Evolutionary conservation across 2,888 invertebrate species (phyloP), one percentile per base, ranked within the genome.

Genomic region (Syrphus vitripennis): DNA sequence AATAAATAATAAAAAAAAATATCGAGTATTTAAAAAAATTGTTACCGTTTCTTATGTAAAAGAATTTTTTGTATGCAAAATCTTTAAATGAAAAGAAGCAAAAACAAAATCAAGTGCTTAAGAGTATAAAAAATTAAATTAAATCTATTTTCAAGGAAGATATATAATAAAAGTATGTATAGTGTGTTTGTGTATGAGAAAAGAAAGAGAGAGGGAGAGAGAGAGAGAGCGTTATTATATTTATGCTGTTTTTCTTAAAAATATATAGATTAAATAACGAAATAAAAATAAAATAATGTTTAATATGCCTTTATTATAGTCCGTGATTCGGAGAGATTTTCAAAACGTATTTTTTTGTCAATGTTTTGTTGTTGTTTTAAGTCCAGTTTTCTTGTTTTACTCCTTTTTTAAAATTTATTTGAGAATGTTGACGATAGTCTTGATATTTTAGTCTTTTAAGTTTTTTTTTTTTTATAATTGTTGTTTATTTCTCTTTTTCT

Each of bases 291-390:
- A 69, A 77, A 70, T 61, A 48, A 37, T 14, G 34, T 19, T 57
- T n/a, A 31, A 57, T 78, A 74, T 65, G 81, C 70, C 57, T n/a
- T n/a, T n/a, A n/a, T n/a, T 71, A 65, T 16, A 79, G 69, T 74
- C 42, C 42, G 63, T 70, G 74, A 57, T 40, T 78, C 70, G 86
- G 86, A 86, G 86, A 86, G 86, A 86, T 86, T 86, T 86, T 86
- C 86, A 77, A 77, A 72, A 76, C 63, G 67, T 80, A 55, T 72
- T 16, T 71, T 16, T 70, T 71, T 71, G 70, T 79, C 42, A 34
- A 37, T 74, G 57, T 65, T 57, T 71, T 63, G 48, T 53, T 42
- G 45, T 57, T 53, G 40, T 42, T 42, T 76, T 40, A 45, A 80
- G 81, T 84, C 61, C 80, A 69, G 67, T 76, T 65, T 55, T 55